Conservation (phyloP, 2,888 invertebrate species). For the Eilema depressum region DNA sequence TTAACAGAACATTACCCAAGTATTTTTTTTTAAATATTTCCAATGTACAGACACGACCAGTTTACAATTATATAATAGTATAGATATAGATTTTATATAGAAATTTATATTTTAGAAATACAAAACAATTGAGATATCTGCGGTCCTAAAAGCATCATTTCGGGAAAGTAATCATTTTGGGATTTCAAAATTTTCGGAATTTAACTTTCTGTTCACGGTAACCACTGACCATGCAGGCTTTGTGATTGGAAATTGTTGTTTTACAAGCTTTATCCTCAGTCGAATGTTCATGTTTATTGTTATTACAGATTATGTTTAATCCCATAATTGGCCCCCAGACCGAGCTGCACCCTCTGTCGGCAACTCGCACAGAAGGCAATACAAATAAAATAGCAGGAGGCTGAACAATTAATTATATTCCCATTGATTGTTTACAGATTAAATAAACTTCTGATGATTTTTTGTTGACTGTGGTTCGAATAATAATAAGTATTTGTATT, state of each 20-base stretch:
- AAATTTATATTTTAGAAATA: no score
- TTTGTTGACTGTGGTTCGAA: not conserved
- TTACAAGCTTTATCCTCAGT: not conserved
- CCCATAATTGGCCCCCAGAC: conserved; percentile 1
- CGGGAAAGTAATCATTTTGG: no score
- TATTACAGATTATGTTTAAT: not conserved
- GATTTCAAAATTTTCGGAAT: no score
- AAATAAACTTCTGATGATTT: conserved; percentile 11
- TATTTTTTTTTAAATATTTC: no score
- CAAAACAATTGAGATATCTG: no score
- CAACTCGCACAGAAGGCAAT: not conserved
- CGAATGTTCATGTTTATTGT: not conserved
- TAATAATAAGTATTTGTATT: not conserved
- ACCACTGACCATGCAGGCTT: no score
- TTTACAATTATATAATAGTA: no score
- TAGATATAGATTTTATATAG: no score
- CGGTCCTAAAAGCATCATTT: no score
- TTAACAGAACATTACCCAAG: no score
- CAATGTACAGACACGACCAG: no score
- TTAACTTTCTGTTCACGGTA: no score
- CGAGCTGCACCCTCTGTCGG: not conserved
- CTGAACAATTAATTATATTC: conserved; percentile 11
- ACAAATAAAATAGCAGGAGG: conserved; percentile 20
- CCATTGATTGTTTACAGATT: conserved; percentile 11
- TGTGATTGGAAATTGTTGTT: not conserved